Evolutionary conservation across 1,140 invertebrate genomes (phyloP).

Genomic region (Leucophenga varia): DNA sequence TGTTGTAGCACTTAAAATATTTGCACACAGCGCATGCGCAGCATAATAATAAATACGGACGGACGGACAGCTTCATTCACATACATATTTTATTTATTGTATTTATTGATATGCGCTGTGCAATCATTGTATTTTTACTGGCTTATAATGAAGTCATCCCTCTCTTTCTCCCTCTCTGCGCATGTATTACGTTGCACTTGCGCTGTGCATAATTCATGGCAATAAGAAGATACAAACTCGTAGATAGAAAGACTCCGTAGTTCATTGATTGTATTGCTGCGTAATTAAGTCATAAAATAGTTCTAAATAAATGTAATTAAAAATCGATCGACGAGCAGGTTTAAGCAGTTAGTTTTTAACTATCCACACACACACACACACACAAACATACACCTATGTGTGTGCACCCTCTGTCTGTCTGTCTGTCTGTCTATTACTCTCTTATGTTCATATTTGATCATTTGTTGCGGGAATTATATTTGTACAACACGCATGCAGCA

Average conservation of each 20-base stretch:
- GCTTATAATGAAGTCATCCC: constrained; percentile 3
- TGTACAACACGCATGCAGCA: constrained; percentile 9
- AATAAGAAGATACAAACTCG: no score
- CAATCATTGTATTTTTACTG: constrained; percentile 7
- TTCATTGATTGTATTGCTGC: constrained; percentile 1
- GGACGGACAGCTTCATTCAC: no score
- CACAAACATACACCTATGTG: not conserved
- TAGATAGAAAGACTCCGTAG: constrained; percentile 2
- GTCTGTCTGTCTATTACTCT: no score
- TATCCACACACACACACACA: constrained; percentile 5
- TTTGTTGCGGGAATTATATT: constrained; percentile 12
- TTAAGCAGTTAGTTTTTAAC: no score
- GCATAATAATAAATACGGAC: no score
- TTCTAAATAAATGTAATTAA: constrained; percentile 11
- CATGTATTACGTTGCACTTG: not conserved
- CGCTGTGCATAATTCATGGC: constrained; percentile 5
- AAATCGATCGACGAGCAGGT: no score
- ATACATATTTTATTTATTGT: no score
- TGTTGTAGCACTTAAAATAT: no score
- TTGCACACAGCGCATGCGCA: no score
- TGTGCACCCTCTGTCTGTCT: constrained; percentile 2
- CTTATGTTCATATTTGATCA: no score
- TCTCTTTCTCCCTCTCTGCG: constrained; percentile 1
- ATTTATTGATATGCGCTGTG: no score
- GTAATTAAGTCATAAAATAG: constrained; percentile 13